Evolutionary conservation across 2,113 vertebrate species (phyloP).

Genomic region (Acrocephalus arundinaceus): DNA sequence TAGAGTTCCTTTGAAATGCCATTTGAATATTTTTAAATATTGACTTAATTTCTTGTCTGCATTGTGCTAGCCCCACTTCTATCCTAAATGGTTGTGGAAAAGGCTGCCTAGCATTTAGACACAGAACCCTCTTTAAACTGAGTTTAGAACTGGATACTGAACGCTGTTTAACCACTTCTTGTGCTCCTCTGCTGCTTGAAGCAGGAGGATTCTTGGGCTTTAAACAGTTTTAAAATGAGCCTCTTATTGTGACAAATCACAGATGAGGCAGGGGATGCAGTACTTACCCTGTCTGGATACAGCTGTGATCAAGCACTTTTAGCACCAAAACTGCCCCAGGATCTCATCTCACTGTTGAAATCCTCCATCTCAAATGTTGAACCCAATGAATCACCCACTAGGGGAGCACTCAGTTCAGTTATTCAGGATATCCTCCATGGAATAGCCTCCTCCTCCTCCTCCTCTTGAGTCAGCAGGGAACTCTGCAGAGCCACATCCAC

Average conservation of each 20-base stretch:
- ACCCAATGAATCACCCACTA: neutral
- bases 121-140: neutral
- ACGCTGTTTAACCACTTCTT: neutral
- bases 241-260: neutral
- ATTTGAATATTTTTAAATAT: neutral
- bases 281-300: neutral
- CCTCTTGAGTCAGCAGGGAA: neutral
- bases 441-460: neutral
- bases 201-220: neutral
- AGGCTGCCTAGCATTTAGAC: neutral
- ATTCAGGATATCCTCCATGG: neutral
- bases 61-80: neutral
- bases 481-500: neutral
- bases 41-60: neutral
- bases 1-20: neutral
- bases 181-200: conserved; percentile 4
- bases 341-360: neutral
- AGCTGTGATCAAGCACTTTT: neutral
- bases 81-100: neutral
- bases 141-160: neutral
- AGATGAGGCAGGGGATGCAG: neutral
- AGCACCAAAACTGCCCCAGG: neutral
- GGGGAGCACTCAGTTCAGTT: neutral
- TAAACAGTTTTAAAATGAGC: neutral
- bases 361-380: neutral